Conservation (phyloP, 2,113 vertebrate genomes). For the Poeciliopsis turrubarensis region DNA sequence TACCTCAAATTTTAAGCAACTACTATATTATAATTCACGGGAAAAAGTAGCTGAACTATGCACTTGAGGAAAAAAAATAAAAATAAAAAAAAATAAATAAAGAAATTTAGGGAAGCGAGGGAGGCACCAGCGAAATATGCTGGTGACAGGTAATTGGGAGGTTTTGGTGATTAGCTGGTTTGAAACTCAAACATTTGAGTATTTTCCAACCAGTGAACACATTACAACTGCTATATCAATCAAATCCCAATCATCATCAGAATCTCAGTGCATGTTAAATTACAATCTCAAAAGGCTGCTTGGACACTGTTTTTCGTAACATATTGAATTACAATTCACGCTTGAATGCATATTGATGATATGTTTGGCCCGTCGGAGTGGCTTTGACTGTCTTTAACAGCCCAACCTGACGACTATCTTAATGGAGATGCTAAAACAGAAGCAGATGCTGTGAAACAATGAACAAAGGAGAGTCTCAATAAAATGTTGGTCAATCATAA, state of each 20-base stretch:
- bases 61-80: not conserved
- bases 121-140: not conserved
- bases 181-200: no score
- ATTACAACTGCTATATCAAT: no score
- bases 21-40: not conserved
- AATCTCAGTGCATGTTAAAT: no score
- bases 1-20: conserved; percentile 4
- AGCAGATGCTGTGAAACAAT: not conserved
- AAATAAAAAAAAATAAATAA: not conserved
- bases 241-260: no score
- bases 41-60: not conserved
- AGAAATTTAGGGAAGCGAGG: not conserved
- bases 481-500: not conserved
- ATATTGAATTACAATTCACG: no score
- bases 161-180: not conserved
- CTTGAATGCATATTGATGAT: no score
- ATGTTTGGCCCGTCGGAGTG: no score
- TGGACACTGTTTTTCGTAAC: no score
- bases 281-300: no score
- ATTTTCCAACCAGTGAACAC: no score
- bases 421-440: not conserved
- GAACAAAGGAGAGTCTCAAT: not conserved
- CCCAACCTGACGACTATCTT: not conserved
- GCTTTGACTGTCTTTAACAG: no score
- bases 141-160: not conserved